phyloP scores from a whole-genome alignment of 1,140 invertebrate genomes.

The Drosophila yakuba region DNA sequence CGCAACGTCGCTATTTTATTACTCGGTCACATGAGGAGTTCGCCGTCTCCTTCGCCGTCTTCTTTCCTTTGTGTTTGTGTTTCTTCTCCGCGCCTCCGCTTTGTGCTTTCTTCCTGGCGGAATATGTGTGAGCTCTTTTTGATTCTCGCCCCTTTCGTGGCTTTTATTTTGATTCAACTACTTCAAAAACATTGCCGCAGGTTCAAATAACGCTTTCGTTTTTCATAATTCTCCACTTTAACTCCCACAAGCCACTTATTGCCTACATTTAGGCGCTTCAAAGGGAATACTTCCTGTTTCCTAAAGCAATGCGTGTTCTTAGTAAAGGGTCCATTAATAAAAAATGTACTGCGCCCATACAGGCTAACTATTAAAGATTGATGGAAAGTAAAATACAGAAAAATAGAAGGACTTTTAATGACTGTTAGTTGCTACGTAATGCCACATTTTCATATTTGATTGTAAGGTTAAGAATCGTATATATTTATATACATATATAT shows the following conservation, averaged over 20 bases:
- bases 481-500: too few relatives aligned
- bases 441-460: too few relatives aligned
- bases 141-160: constrained; percentile 49
- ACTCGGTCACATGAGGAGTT: constrained; percentile 77
- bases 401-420: background rate
- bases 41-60: constrained; percentile 25
- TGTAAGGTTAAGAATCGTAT: too few relatives aligned
- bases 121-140: constrained; percentile 40
- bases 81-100: constrained; percentile 36
- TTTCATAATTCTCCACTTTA: constrained; percentile 23
- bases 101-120: constrained; percentile 32
- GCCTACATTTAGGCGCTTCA: constrained; percentile 56
- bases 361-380: background rate
- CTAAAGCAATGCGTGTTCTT: constrained; percentile 12
- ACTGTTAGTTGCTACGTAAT: too few relatives aligned
- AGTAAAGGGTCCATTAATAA: constrained; percentile 11
- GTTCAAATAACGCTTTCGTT: constrained; percentile 43
- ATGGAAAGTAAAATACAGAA: background rate
- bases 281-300: background rate
- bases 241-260: constrained; percentile 7
- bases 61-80: constrained; percentile 28
- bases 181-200: constrained; percentile 55
- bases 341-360: background rate
- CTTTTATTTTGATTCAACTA: constrained; percentile 70
- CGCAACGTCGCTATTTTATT: constrained; percentile 73